Conservation (phyloP, 2,797 vertebrate genomes). For the Varecia variegata region DNA sequence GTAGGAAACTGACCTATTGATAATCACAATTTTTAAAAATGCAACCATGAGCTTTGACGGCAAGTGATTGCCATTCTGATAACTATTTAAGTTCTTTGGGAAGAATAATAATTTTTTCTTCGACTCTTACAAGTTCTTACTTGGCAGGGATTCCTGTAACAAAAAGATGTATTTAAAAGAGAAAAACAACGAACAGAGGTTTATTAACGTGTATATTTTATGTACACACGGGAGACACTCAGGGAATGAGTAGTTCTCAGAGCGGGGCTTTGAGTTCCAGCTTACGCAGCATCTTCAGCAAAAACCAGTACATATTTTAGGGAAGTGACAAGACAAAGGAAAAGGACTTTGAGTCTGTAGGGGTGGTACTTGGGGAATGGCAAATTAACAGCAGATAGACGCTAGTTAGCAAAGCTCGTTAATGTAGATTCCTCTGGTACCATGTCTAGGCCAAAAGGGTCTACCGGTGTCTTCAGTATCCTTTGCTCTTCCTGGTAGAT, state of each 20-base stretch:
- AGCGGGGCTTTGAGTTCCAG: neutral
- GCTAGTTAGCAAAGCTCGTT: neutral
- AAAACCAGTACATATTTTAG: neutral
- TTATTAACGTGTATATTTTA: neutral
- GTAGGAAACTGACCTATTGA: neutral
- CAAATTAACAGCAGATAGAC: neutral
- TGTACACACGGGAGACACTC: neutral
- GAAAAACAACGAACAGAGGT: neutral
- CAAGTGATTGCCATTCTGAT: neutral
- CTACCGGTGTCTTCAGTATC: neutral
- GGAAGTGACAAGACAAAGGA: neutral
- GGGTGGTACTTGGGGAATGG: neutral
- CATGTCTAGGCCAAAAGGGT: neutral
- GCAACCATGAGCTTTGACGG: neutral
- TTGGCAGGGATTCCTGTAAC: neutral
- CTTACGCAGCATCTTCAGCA: neutral
- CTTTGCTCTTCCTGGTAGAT: neutral
- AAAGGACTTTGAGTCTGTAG: neutral
- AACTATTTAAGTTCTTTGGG: neutral
- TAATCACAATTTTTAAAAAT: neutral
- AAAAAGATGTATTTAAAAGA: neutral
- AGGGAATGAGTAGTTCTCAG: neutral
- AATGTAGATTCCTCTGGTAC: neutral
- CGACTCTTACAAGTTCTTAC: neutral
- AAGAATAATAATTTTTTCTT: neutral